Evolutionary conservation across 2,888 invertebrate genomes (phyloP), one percentile per base, ranked within the genome.

Genomic region (Allacma fusca): DNA sequence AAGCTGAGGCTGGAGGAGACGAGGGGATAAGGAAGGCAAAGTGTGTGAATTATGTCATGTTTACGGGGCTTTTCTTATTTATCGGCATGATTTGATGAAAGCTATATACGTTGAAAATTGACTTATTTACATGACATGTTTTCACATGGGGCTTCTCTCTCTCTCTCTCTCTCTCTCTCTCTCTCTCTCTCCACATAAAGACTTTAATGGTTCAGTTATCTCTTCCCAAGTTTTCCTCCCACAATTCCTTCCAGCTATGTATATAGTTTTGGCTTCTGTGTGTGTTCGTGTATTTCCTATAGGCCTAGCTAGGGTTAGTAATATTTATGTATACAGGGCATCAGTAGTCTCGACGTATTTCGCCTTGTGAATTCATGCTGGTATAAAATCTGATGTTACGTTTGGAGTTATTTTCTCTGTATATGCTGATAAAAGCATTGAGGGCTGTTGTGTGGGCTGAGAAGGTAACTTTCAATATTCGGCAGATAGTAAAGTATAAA

Each of bases 1-100:
- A 50, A 9, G 9, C 9, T 2, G 16, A 4, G n/a, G 4, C 4
- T 50, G 50, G 16, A 50, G 50, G 50, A 50, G 50, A 12, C 1
- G 19, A n/a, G 16, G 16, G n/a, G 50, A 50, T 9, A 50, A 19
- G n/a, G 16, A 50, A 13, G 50, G 50, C 50, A 50, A 50, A n/a
- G 73, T 34, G 64, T 73, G 40, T 73, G 57, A 73, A 62, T 73
- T 40, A 62, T 73, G 73, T 62, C 57, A 72, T 62, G 73, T 73
- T 73, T 73, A 73, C 57, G 62, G 50, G 50, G 40, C 40, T 64
- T 73, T 40, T 40, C 64, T 73, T 73, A 73, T 73, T 73, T 73
- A 73, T 64, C 29, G 57, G 73, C 23, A 29, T 73, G 73, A 62
- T 64, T 73, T 64, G 26, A 29, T 50, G 40, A 70, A 26, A 70